These are phyloP conservation scores for Schizothorax lantsangensis DNA, from an alignment of 2,797 vertebrate species.

Conservation along the genomic window DNA sequence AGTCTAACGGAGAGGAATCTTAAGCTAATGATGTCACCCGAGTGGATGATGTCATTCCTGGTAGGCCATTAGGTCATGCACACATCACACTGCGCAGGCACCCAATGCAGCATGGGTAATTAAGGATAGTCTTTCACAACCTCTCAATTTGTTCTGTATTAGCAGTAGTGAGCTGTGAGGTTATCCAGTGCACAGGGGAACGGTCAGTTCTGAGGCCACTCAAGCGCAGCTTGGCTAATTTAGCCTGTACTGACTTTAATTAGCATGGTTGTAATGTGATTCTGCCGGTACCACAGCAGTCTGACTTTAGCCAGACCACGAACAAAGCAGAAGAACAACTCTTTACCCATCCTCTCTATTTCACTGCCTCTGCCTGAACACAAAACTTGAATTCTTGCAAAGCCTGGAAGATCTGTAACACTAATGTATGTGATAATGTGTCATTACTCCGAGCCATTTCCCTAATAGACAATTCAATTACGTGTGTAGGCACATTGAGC, in stretches of 20 bases:
- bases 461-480: slow-evolving; percentile 46
- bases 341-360: slow-evolving; percentile 13
- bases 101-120: slow-evolving; percentile 25
- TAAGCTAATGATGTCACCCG: slow-evolving; percentile 10
- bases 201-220: slow-evolving; percentile 47
- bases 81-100: slow-evolving; percentile 1
- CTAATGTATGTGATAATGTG: slow-evolving; percentile 30
- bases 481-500: neutral
- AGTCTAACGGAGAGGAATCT: neutral
- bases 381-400: neutral
- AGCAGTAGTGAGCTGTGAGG: slow-evolving; percentile 37
- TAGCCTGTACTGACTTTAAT: slow-evolving; percentile 59
- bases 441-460: slow-evolving; percentile 43
- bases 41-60: slow-evolving; percentile 38
- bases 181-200: slow-evolving; percentile 35
- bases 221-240: slow-evolving; percentile 54
- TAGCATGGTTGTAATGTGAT: slow-evolving; percentile 60
- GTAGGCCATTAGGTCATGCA: neutral
- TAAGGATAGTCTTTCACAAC: slow-evolving; percentile 38
- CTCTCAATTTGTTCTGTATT: slow-evolving; percentile 42
- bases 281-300: slow-evolving; percentile 52
- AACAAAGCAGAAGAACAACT: slow-evolving; percentile 40
- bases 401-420: slow-evolving; percentile 15
- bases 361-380: neutral
- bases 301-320: slow-evolving; percentile 53